Conservation (phyloP, 2,797 vertebrate genomes). For the Centroberyx gerrardi region DNA sequence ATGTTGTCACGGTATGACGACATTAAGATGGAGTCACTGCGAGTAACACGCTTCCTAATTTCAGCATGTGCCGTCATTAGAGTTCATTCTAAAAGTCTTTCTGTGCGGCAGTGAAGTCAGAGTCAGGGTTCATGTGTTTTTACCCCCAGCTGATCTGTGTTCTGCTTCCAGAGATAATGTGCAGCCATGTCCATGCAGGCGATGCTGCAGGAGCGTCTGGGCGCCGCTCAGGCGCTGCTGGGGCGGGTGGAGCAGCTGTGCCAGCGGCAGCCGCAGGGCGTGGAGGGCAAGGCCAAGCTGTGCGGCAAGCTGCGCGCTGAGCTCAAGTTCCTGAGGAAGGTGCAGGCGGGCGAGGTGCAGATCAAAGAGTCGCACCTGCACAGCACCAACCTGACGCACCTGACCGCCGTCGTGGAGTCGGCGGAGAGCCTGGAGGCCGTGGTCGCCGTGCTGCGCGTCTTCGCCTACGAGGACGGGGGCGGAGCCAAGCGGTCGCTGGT, state of each 20-base stretch:
- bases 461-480: slow-evolving; percentile 86
- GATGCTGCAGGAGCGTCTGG: slow-evolving; percentile 89
- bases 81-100: too few species aligned
- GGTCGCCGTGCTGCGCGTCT: slow-evolving; percentile 91
- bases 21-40: too few species aligned
- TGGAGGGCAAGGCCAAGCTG: slow-evolving; percentile 93
- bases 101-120: too few species aligned
- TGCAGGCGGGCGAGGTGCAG: slow-evolving; percentile 89
- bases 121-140: too few species aligned
- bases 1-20: too few species aligned
- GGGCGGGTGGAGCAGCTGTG: slow-evolving; percentile 89
- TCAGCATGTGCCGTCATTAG: too few species aligned
- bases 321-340: slow-evolving; percentile 92
- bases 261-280: slow-evolving; percentile 81
- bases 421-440: slow-evolving; percentile 91
- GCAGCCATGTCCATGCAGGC: slow-evolving; percentile 89
- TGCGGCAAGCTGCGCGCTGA: slow-evolving; percentile 93
- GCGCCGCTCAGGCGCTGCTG: slow-evolving; percentile 89
- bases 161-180: slow-evolving; percentile 86
- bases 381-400: slow-evolving; percentile 96
- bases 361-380: slow-evolving; percentile 95
- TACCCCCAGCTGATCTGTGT: too few species aligned
- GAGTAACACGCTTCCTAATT: too few species aligned
- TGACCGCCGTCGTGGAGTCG: slow-evolving; percentile 92
- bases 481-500: slow-evolving; percentile 89